Evolutionary conservation across 2,113 vertebrate species (phyloP).

Genomic region (Scalopus aquaticus): DNA sequence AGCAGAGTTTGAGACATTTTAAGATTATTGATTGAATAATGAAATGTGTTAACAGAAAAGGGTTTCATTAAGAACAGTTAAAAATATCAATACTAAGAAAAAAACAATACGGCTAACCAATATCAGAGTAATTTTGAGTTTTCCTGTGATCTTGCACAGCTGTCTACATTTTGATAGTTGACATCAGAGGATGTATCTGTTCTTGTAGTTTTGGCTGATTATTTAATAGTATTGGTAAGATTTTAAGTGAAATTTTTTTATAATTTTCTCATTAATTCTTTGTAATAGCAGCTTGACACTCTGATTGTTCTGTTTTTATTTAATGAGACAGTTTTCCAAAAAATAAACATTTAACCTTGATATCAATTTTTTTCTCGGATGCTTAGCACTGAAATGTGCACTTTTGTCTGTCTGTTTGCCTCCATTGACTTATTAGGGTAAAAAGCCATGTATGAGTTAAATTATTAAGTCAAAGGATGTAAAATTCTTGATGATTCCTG

Average conservation of each 20-base stretch:
- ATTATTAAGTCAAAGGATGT: neutral
- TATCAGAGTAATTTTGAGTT: neutral
- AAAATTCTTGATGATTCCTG: neutral
- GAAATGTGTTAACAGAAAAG: neutral
- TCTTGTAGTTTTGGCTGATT: neutral
- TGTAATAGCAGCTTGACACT: neutral
- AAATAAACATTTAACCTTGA: neutral
- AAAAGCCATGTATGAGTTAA: neutral
- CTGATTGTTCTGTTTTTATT: neutral
- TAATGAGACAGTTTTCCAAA: neutral
- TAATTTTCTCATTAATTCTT: neutral
- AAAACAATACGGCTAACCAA: neutral
- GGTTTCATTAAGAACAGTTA: neutral
- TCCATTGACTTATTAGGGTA: neutral
- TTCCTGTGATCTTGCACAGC: neutral
- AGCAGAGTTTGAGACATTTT: neutral
- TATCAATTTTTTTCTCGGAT: neutral
- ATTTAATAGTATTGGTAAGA: neutral
- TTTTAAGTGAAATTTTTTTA: neutral
- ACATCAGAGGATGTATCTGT: neutral
- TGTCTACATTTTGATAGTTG: neutral
- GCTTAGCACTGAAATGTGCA: neutral
- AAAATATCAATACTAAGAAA: neutral
- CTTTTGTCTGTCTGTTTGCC: constrained; percentile 8
- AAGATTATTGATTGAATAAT: neutral